A percentile compares a stretch with the other conserved stretches of the same genome.
These are phyloP conservation scores for Rotaria socialis DNA, from an alignment of 2,888 invertebrate genomes.

Conservation along the genomic window DNA sequence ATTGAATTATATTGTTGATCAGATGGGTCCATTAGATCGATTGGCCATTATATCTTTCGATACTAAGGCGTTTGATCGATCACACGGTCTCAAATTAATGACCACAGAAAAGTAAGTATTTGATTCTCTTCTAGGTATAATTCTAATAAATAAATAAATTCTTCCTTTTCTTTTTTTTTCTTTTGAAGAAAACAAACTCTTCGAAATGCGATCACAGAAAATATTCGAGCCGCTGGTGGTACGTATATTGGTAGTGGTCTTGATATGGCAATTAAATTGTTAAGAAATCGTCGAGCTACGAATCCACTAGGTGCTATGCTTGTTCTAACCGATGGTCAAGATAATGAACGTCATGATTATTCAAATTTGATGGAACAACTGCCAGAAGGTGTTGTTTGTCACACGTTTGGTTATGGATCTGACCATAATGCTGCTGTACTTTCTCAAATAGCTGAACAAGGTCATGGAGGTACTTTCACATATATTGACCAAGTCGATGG, in stretches of 20 bases:
- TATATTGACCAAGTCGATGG: not conserved
- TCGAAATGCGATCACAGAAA: not conserved
- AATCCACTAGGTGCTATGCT: not conserved
- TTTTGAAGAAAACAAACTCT: not conserved
- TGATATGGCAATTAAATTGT: not conserved
- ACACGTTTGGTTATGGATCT: not conserved
- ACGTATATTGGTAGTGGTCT: not conserved
- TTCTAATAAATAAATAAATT: not conserved
- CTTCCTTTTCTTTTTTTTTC: too few relatives aligned
- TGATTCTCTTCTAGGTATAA: not conserved
- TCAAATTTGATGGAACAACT: not conserved
- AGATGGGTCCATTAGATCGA: not conserved
- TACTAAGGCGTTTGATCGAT: not conserved
- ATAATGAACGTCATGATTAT: not conserved
- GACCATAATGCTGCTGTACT: not conserved
- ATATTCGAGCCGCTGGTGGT: not conserved
- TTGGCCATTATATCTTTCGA: not conserved
- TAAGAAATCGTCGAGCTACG: not conserved
- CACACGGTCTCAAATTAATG: not conserved
- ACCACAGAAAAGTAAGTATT: not conserved
- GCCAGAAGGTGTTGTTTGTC: not conserved
- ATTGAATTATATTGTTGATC: not conserved
- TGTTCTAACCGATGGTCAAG: not conserved
- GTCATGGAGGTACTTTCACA: not conserved
- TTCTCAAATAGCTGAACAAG: not conserved